Evolutionary conservation across 2,113 vertebrate genomes (phyloP).

Genomic region (Marmota flaviventris): DNA sequence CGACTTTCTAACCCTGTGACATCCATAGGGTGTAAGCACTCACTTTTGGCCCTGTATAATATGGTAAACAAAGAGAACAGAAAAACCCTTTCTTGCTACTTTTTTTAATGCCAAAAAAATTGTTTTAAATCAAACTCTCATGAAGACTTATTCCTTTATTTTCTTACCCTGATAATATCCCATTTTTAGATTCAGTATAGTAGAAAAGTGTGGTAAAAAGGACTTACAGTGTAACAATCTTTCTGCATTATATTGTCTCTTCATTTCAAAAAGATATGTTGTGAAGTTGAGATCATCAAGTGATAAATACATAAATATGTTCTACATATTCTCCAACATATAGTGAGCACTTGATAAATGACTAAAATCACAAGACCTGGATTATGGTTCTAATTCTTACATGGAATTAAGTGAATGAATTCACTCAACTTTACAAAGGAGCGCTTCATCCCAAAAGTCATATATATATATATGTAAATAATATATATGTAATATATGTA

Average conservation of each 20-base stretch:
- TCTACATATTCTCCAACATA: not conserved
- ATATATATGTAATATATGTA: too few relatives aligned
- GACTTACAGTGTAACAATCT: not conserved
- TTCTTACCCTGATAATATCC: not conserved
- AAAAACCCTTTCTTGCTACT: not conserved
- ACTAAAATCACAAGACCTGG: not conserved
- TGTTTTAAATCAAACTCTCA: not conserved
- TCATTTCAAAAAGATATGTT: not conserved
- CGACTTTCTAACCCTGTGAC: not conserved
- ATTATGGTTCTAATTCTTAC: not conserved
- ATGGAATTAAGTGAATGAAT: not conserved
- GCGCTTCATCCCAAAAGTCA: not conserved
- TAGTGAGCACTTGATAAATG: slow-evolving; percentile 15
- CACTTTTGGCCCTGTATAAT: not conserved
- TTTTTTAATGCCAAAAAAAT: not conserved
- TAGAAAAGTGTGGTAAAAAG: not conserved
- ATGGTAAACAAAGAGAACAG: slow-evolving; percentile 3
- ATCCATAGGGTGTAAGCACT: not conserved
- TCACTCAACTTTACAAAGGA: not conserved
- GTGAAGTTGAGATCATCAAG: slow-evolving; percentile 14
- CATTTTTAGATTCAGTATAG: slow-evolving; percentile 33
- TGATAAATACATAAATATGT: not conserved
- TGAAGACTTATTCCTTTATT: slow-evolving; percentile 19
- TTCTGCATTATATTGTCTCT: slow-evolving; percentile 18
- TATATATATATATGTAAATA: too few relatives aligned